Evolutionary conservation across 2,888 invertebrate genomes (phyloP), one percentile per base, ranked within the genome.

Genomic region (Notodonta ziczac): DNA sequence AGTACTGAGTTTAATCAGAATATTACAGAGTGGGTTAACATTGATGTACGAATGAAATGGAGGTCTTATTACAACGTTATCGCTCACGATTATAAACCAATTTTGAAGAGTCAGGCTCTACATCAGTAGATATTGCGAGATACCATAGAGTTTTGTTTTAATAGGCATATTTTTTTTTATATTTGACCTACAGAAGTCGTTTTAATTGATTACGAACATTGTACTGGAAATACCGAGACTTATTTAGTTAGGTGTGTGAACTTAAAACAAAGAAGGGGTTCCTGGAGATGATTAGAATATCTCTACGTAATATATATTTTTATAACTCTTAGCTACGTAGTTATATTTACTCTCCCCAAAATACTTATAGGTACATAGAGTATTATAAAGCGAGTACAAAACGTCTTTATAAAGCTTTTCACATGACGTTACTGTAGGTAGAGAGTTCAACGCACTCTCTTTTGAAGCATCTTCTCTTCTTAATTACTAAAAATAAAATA

Each of bases 1-100:
- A 35, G n/a, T 14, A 39, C 14, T 14, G 54, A 54, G 39, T 54
- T 54, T n/a, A 39, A 54, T 54, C 54, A 54, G 54, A 39, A 54
- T 54, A 54, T 54, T 54, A 39, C 54, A 54, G 14, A 52, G 52
- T 32, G 32, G 52, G 10, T 53, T 54, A 54, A 35, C 54, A n/a
- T 7, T 7, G 39, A 54, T 54, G 54, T 39, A 39, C 24, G 52
- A 54, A 54, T 0, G 6, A n/a, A 50, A 14, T 54, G 39, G 39
- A 54, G 39, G 9, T 54, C 6, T 39, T 52, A 32, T 10, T 32
- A 16, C 39, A 39, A 39, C 12, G 9, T 54, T 54, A 39, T 39
- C 9, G 54, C 39, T 55, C 57, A 62, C 64, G 66, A 65, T 63
- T 65, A 64, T 63, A 62, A 58, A 57, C 57, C 53, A 67, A 69